Evolutionary conservation across 1,140 invertebrate genomes (phyloP), one percentile per base, ranked within the genome.

Genomic region (Drosophila triauraria): DNA sequence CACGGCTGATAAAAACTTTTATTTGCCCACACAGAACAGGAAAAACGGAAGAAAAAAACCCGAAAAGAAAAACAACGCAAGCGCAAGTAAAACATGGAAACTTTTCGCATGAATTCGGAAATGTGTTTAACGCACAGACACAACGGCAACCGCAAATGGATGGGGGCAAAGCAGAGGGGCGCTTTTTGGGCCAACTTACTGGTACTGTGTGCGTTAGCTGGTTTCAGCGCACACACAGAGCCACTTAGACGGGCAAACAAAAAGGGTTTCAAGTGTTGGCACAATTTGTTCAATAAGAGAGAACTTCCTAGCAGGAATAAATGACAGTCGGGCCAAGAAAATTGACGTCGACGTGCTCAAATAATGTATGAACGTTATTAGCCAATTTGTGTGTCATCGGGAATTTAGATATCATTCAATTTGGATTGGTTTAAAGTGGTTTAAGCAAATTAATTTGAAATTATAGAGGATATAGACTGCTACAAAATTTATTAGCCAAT

Each of bases 31-130:
- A 38, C 17, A 38, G 13, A 54, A 38, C 51, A 54, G 35, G 20
- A 5, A 40, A 56, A 40, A 53, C 17, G 15, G 0, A 2, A 12
- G n/a, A 25, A 23, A 67, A 56, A 43, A 53, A 35, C 12, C 25
- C 9, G 42, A 44, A 70, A 63, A 62, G 57, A 64, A 56, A 57
- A 69, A 60, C 56, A 56, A 56, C 53, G 13, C 53, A 75, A 60
- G 40, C 25, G 40, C 56, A 62, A 54, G 30, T 54, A 69, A 87
- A 85, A 72, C 67, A 74, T 72, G 60, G 43, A 70, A 87, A 87
- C 84, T 88, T 88, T 80, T 87, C 84, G 61, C 68, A 88, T 88
- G 83, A 88, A 87, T 87, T 75, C 64, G 57, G 82, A 88, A 86
- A 77, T 72, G 82, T 78, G 64, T 74, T 81, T 86, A 86, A 86